phyloP scores from a whole-genome alignment of 2,797 vertebrate species.

The Aselliscus stoliczkanus region DNA sequence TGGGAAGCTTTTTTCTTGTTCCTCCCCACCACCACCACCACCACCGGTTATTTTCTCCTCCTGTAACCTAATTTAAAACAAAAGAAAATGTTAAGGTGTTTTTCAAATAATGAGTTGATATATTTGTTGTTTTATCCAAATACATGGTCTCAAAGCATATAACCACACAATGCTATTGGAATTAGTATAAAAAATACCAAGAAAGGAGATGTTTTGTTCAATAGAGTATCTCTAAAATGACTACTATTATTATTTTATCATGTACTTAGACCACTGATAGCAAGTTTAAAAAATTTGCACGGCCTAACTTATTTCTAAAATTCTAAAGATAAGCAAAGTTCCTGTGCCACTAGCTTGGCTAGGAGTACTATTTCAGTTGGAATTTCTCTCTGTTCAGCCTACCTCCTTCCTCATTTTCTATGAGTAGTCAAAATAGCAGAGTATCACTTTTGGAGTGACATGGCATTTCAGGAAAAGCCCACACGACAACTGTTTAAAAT shows the following conservation, averaged over 20 bases:
- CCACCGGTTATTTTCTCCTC: neutral
- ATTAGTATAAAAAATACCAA: conserved; percentile 5
- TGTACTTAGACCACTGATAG: conserved; percentile 26
- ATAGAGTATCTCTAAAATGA: neutral
- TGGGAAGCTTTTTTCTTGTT: neutral
- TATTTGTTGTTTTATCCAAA: neutral
- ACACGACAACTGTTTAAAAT: conserved; percentile 70
- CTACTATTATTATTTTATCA: neutral
- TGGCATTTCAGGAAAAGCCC: conserved; percentile 71
- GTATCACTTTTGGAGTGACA: conserved; percentile 68
- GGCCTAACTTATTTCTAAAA: conserved; percentile 50
- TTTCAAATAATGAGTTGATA: conserved; percentile 9
- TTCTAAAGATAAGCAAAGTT: conserved; percentile 49
- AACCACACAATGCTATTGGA: neutral
- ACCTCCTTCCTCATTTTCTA: conserved; percentile 61
- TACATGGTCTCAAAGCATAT: neutral
- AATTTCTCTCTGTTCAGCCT: conserved; percentile 37
- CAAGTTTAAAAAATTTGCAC: neutral
- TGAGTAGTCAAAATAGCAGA: conserved; percentile 61
- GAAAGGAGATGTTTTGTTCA: neutral
- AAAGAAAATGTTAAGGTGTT: neutral
- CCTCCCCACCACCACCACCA: too few relatives aligned
- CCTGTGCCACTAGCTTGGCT: conserved; percentile 10
- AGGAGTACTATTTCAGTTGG: conserved; percentile 47
- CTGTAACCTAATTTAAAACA: neutral